Conservation (phyloP, 2,797 vertebrate genomes). For the Hypotaenidia okinawae region DNA sequence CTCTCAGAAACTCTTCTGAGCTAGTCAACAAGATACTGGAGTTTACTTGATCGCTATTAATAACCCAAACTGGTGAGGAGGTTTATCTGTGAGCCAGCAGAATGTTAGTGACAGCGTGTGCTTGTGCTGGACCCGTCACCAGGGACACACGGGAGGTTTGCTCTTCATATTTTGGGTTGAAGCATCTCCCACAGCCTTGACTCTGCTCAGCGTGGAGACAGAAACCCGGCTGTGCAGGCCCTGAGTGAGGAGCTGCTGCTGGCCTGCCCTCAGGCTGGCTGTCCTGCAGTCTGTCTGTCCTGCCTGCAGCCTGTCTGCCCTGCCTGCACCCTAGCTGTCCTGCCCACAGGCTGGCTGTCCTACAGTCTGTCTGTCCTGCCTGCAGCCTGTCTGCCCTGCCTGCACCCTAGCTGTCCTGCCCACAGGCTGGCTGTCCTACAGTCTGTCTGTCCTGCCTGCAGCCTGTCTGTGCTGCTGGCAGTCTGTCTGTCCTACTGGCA, state of each 20-base stretch:
- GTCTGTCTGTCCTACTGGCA: not conserved
- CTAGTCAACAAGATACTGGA: not conserved
- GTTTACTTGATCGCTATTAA: not conserved
- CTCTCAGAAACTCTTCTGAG: not conserved
- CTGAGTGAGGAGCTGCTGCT: not conserved
- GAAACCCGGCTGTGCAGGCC: not conserved
- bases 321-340: not conserved
- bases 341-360: no score
- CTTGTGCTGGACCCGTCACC: not conserved
- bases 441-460: not conserved
- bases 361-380: not conserved
- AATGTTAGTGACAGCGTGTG: not conserved
- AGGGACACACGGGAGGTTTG: not conserved
- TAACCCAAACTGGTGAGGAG: not conserved
- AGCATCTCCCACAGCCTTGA: not conserved
- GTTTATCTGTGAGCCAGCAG: not conserved
- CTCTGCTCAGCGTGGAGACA: not conserved
- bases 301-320: not conserved
- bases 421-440: no score
- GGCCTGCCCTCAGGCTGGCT: no score
- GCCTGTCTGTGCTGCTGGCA: not conserved
- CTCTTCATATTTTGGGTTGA: not conserved
- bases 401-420: no score
- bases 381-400: not conserved
- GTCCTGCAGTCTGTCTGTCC: not conserved